phyloP scores from a whole-genome alignment of 2,888 invertebrate species.

The Acrobasis repandana region DNA sequence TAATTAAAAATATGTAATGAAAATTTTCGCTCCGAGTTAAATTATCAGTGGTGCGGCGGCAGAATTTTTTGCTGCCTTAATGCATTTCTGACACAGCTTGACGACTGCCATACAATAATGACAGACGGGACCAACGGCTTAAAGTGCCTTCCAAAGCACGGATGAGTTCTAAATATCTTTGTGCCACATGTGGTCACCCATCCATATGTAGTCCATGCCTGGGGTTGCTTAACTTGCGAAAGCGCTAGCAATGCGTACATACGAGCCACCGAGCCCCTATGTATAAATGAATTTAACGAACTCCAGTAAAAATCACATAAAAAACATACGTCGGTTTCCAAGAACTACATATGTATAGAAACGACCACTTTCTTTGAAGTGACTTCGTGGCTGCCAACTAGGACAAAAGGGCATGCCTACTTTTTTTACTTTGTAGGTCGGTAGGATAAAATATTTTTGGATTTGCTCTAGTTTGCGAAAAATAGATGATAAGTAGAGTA shows the following conservation, averaged over 20 bases:
- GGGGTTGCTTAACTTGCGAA: too few relatives aligned
- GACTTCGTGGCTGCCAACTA: constrained; percentile 2
- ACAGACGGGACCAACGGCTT: background rate
- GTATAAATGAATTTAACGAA: background rate
- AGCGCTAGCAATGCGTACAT: too few relatives aligned
- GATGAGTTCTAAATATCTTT: background rate
- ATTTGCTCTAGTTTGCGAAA: background rate
- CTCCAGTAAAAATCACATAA: background rate
- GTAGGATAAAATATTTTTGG: background rate
- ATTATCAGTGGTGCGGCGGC: too few relatives aligned
- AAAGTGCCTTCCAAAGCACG: background rate
- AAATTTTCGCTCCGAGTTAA: too few relatives aligned
- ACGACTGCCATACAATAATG: background rate
- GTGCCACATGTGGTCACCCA: too few relatives aligned
- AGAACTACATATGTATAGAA: background rate
- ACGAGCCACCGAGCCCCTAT: too few relatives aligned
- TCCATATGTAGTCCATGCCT: too few relatives aligned
- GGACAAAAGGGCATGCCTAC: background rate
- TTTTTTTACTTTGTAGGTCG: background rate
- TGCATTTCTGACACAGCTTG: too few relatives aligned
- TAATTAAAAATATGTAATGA: too few relatives aligned
- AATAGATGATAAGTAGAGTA: background rate
- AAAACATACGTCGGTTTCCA: background rate
- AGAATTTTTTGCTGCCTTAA: too few relatives aligned
- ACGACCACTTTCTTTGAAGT: constrained; percentile 13